Conservation (phyloP, 2,797 vertebrate species). For the Alosa sapidissima region DNA sequence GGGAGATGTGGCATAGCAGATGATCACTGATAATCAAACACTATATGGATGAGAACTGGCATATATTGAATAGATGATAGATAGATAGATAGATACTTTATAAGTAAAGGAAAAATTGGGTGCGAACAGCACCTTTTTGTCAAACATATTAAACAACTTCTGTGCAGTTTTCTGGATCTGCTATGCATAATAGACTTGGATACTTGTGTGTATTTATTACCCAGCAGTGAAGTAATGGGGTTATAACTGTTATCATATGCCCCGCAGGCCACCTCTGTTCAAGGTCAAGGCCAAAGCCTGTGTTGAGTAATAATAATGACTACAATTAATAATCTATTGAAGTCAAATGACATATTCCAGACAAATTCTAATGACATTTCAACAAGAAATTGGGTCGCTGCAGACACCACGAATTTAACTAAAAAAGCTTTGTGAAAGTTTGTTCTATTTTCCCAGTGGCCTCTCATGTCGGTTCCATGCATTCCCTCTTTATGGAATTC, state of each 20-base stretch:
- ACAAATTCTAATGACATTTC: not conserved
- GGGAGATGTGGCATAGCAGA: too few relatives aligned
- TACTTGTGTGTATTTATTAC: not conserved
- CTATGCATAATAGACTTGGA: not conserved
- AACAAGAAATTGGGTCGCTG: not conserved
- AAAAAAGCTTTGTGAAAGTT: slow-evolving; percentile 27
- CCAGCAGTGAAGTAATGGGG: not conserved
- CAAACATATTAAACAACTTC: not conserved
- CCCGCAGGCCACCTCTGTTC: not conserved
- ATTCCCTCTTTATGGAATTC: slow-evolving; percentile 49
- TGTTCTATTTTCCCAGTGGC: slow-evolving; percentile 53
- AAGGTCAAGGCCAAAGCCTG: not conserved
- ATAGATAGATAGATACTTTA: too few relatives aligned
- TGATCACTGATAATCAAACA: too few relatives aligned
- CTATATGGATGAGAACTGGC: too few relatives aligned
- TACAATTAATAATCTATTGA: not conserved
- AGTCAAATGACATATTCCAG: not conserved
- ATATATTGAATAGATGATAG: too few relatives aligned
- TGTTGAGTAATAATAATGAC: not conserved
- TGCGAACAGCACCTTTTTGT: not conserved
- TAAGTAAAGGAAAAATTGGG: too few relatives aligned
- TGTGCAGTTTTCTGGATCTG: not conserved
- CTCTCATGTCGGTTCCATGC: slow-evolving; percentile 47
- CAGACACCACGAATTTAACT: slow-evolving; percentile 39
- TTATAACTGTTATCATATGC: slow-evolving; percentile 1